These are phyloP conservation scores for Bellardia pandia DNA, from an alignment of 2,888 invertebrate species.

Conservation along the genomic window DNA sequence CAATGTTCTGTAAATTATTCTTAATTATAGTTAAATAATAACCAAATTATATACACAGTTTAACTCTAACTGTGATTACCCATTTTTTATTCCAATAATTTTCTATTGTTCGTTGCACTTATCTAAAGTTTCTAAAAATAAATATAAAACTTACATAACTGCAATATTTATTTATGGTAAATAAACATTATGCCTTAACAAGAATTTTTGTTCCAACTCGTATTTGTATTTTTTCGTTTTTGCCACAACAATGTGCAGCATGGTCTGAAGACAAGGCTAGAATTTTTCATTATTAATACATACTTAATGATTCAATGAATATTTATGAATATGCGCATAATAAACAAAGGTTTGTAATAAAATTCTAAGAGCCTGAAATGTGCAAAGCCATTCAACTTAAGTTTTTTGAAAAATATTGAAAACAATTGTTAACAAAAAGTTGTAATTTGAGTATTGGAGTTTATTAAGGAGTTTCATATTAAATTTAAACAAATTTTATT, in stretches of 20 bases:
- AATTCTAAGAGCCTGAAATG: slow-evolving; percentile 13
- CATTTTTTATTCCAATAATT: too few relatives aligned
- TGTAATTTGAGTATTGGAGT: not conserved
- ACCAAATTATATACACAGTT: too few relatives aligned
- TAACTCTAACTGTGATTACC: too few relatives aligned
- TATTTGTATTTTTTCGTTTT: not conserved
- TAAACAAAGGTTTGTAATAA: slow-evolving; percentile 14
- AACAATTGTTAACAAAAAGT: not conserved
- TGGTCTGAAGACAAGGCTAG: slow-evolving; percentile 31
- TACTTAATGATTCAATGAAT: slow-evolving; percentile 11
- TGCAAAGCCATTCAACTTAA: not conserved
- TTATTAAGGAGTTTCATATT: too few relatives aligned
- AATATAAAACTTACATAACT: slow-evolving; percentile 3
- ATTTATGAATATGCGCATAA: slow-evolving; percentile 18
- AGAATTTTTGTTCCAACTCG: not conserved
- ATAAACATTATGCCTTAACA: slow-evolving; percentile 13
- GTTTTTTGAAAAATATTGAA: not conserved
- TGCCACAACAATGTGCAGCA: slow-evolving; percentile 12
- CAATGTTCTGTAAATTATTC: too few relatives aligned
- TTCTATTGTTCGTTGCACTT: too few relatives aligned
- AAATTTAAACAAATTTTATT: too few relatives aligned
- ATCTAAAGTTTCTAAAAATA: not conserved
- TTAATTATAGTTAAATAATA: too few relatives aligned
- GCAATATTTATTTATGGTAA: not conserved
- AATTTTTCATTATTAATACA: not conserved